Percentiles rank a stretch among this genome's conserved stretches.
Conservation (phyloP, 2,113 vertebrate species). For the Sebastes schlegelii region DNA sequence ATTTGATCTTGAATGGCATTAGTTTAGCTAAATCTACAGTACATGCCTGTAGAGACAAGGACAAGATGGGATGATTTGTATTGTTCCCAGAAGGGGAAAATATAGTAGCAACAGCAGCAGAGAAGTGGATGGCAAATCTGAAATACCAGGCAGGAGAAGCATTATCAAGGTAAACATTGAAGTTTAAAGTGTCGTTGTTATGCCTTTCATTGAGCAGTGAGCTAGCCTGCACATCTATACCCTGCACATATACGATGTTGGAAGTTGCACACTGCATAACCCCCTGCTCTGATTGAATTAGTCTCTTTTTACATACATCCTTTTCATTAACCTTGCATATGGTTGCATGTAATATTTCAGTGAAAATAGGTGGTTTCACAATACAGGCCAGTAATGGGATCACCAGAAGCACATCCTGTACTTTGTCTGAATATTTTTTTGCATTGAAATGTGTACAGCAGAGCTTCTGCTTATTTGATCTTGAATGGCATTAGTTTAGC, state of each 20-base stretch:
- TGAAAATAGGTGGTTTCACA: conserved; percentile 17
- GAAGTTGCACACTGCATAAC: conserved; percentile 21
- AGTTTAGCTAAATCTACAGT: neutral
- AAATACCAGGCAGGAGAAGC: conserved; percentile 94
- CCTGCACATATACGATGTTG: neutral
- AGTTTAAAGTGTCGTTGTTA: neutral
- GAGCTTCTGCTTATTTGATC: conserved; percentile 3
- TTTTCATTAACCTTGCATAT: conserved; percentile 12
- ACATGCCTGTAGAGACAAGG: neutral
- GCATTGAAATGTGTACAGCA: neutral
- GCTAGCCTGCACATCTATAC: neutral
- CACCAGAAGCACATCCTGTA: conserved; percentile 36
- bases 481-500: neutral
- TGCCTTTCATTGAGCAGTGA: neutral
- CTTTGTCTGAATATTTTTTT: conserved; percentile 15
- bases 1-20: neutral
- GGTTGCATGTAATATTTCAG: neutral
- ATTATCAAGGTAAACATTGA: conserved; percentile 93
- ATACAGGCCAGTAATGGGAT: conserved; percentile 28
- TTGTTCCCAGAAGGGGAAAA: neutral
- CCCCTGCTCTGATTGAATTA: neutral
- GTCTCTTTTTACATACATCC: neutral
- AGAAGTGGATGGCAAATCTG: conserved; percentile 84
- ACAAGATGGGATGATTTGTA: neutral
- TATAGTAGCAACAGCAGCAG: neutral